Evolutionary conservation across 2,797 vertebrate genomes (phyloP).

Genomic region (Macrochelys suwanniensis): DNA sequence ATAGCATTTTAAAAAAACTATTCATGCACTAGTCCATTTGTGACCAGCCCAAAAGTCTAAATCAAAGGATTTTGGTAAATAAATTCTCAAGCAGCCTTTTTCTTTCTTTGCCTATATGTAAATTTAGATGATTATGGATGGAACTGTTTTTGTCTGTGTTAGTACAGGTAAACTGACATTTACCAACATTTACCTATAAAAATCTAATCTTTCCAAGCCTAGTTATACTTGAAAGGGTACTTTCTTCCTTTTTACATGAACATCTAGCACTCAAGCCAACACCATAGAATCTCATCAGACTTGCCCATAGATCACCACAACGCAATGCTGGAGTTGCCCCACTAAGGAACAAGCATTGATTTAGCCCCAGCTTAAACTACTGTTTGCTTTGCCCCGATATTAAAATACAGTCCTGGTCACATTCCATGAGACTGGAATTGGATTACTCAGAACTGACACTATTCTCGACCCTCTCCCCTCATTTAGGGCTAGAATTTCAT

Average conservation of each 20-base stretch:
- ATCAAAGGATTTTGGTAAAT: neutral
- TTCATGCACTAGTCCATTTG: neutral
- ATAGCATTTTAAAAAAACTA: neutral
- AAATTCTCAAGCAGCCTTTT: neutral
- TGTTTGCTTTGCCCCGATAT: neutral
- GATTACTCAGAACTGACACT: neutral
- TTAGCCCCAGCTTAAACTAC: neutral
- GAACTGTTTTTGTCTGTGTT: neutral
- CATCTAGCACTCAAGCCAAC: slow-evolving; percentile 10
- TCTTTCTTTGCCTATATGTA: neutral
- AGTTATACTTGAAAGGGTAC: slow-evolving; percentile 59
- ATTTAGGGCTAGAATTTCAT: neutral
- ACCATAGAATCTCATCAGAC: slow-evolving; percentile 1
- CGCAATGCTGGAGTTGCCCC: neutral
- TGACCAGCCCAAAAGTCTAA: neutral
- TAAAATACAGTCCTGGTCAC: neutral
- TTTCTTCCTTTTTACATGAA: slow-evolving; percentile 35
- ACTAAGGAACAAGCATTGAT: neutral
- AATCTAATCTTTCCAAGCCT: neutral
- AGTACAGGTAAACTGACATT: neutral
- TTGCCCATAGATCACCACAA: neutral
- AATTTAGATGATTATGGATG: neutral
- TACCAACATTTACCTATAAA: neutral
- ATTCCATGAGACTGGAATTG: neutral
- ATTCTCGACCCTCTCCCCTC: neutral